Evolutionary conservation across 2,113 vertebrate species (phyloP).

Genomic region (Salvelinus fontinalis): DNA sequence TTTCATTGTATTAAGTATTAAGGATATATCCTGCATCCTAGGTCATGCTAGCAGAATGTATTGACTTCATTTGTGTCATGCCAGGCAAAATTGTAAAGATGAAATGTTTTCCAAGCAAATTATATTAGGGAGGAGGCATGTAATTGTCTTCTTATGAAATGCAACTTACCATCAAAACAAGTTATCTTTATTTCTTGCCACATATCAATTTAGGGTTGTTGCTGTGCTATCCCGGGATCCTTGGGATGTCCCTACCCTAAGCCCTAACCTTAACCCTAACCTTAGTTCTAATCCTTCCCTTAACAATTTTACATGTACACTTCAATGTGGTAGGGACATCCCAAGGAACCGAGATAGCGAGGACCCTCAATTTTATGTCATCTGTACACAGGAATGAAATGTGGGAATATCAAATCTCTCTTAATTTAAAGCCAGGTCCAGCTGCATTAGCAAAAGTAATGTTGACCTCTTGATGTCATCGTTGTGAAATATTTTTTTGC

Average conservation of each 20-base stretch:
- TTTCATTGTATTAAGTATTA: conserved; percentile 29
- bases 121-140: not conserved
- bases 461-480: not conserved
- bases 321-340: not conserved
- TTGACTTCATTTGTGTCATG: not conserved
- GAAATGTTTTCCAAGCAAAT: not conserved
- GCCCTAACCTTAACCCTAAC: too few species aligned
- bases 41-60: not conserved
- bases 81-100: not conserved
- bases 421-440: not conserved
- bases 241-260: too few species aligned
- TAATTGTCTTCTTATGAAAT: not conserved
- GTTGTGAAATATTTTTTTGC: not conserved
- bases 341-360: too few species aligned
- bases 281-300: not conserved
- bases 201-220: not conserved
- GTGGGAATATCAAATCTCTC: not conserved
- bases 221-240: not conserved
- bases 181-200: not conserved
- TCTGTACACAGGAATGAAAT: not conserved
- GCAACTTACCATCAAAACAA: not conserved
- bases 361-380: not conserved
- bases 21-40: conserved; percentile 13
- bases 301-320: not conserved
- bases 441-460: not conserved